phyloP scores from a whole-genome alignment of 2,113 vertebrate genomes.

The Chamaetylas fuelleborni region DNA sequence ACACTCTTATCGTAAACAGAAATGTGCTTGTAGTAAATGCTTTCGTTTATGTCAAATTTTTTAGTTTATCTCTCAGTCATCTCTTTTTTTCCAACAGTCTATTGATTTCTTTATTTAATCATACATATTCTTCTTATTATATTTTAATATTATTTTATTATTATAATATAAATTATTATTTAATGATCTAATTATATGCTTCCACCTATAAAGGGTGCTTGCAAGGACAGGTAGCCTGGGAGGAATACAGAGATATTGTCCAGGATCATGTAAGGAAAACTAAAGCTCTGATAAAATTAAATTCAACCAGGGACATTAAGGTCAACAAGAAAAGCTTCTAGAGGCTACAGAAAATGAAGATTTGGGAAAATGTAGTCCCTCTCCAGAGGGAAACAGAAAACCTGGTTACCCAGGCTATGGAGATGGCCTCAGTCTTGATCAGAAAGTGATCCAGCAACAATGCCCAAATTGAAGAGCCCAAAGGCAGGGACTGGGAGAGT shows the following conservation, averaged over 20 bases:
- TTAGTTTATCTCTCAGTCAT: background rate
- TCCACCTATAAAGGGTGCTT: background rate
- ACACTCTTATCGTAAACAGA: background rate
- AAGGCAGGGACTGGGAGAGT: background rate
- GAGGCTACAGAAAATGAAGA: background rate
- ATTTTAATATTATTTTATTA: background rate
- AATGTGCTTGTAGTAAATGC: background rate
- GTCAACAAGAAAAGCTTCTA: background rate
- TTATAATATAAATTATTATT: background rate
- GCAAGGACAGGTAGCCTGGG: background rate
- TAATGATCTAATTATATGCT: background rate
- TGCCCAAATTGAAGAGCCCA: background rate
- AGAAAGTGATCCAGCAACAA: background rate
- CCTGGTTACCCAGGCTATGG: background rate
- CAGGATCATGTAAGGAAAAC: background rate
- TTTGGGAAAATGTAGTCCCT: background rate
- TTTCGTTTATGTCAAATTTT: background rate
- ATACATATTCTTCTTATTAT: background rate
- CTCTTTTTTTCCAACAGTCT: background rate
- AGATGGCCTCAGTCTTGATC: background rate
- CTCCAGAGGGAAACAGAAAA: background rate
- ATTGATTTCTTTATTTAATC: background rate
- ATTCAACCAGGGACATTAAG: background rate
- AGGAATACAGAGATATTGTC: background rate
- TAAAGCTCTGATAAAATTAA: background rate